phyloP scores from a whole-genome alignment of 2,113 vertebrate species.

The Pipra filicauda region DNA sequence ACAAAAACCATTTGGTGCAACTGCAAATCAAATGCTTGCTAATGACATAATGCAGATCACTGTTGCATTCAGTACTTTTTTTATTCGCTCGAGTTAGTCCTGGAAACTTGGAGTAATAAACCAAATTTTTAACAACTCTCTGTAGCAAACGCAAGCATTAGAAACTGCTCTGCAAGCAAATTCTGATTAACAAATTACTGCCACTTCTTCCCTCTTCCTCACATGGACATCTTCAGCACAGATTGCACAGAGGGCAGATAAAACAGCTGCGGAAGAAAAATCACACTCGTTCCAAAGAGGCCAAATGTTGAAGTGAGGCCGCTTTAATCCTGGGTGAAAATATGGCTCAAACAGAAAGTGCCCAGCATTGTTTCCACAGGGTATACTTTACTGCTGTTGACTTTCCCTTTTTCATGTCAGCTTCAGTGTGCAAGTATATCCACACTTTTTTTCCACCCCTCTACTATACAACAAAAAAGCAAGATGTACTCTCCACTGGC shows the following conservation, averaged over 20 bases:
- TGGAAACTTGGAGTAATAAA: neutral
- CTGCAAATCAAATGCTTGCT: neutral
- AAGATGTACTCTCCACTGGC: neutral
- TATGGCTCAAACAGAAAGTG: neutral
- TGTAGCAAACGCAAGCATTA: neutral
- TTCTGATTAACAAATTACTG: neutral
- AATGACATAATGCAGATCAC: neutral
- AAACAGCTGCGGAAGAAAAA: neutral
- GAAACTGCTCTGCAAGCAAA: neutral
- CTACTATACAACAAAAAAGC: neutral
- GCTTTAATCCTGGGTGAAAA: neutral
- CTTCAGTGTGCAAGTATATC: neutral
- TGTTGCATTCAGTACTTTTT: neutral
- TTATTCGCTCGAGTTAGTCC: neutral
- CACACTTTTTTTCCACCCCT: neutral
- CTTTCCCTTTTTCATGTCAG: neutral
- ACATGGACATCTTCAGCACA: neutral
- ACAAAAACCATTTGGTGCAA: neutral
- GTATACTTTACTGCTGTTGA: neutral
- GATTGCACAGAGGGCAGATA: neutral
- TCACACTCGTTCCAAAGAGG: neutral
- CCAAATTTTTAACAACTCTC: neutral
- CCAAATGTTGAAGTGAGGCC: neutral
- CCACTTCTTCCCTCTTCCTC: neutral
- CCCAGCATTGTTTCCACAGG: neutral